Conservation (phyloP, 2,797 vertebrate species). For the Adelosebastes latens region DNA sequence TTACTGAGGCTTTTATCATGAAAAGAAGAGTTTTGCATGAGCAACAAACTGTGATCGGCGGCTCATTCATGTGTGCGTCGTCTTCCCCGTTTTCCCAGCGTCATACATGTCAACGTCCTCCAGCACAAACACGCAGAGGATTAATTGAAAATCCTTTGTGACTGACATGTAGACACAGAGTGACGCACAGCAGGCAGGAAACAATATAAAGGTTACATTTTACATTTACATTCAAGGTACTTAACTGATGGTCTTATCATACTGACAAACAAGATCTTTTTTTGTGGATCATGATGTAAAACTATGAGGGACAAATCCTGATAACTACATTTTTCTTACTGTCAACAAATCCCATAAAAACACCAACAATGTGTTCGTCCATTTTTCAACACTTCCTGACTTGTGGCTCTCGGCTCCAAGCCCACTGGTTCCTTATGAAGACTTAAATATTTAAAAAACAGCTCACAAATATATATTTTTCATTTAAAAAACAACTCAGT, state of each 20-base stretch:
- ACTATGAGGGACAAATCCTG: background rate
- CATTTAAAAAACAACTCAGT: too few relatives aligned
- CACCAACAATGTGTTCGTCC: background rate
- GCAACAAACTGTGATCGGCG: background rate
- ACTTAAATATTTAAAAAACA: too few relatives aligned
- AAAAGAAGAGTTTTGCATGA: slow-evolving; percentile 32
- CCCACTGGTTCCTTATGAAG: background rate
- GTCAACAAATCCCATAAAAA: background rate
- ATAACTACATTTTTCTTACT: background rate
- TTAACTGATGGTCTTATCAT: background rate
- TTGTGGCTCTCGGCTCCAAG: background rate
- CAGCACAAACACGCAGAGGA: background rate
- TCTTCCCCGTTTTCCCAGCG: slow-evolving; percentile 15
- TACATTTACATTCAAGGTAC: background rate
- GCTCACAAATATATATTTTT: background rate
- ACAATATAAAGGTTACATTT: background rate
- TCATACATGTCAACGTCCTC: background rate
- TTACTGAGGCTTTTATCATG: background rate
- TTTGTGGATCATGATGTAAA: background rate
- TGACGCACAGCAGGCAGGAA: slow-evolving; percentile 23
- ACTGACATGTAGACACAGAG: background rate
- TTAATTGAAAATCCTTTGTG: slow-evolving; percentile 1
- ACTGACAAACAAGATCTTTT: background rate
- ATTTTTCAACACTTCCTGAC: background rate
- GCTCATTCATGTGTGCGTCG: background rate